phyloP scores from a whole-genome alignment of 2,113 vertebrate species.

The Rhynchomys soricoides region DNA sequence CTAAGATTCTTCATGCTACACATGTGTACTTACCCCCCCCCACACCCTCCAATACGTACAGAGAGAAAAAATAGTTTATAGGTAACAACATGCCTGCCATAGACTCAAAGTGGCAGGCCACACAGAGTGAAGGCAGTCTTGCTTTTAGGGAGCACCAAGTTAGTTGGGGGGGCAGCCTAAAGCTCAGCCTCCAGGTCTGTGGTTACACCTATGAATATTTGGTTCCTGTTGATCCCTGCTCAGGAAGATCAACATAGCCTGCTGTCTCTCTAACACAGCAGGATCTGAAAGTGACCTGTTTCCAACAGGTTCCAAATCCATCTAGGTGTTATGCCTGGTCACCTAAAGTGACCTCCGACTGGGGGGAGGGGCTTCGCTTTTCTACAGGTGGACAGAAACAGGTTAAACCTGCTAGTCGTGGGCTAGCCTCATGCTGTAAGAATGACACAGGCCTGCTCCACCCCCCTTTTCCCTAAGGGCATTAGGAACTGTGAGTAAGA shows the following conservation, averaged over 20 bases:
- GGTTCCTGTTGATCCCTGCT: background rate
- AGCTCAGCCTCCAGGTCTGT: background rate
- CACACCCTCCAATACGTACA: background rate
- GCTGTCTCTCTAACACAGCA: background rate
- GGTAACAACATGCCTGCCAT: background rate
- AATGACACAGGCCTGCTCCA: rapidly evolving
- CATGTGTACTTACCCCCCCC: background rate
- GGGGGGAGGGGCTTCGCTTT: background rate
- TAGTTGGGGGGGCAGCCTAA: background rate
- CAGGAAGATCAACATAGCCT: background rate
- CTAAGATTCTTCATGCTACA: background rate
- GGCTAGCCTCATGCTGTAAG: rapidly evolving
- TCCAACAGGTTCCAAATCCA: background rate
- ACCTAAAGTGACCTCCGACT: background rate
- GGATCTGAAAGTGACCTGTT: background rate
- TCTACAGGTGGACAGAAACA: rapidly evolving
- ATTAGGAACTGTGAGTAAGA: rapidly evolving
- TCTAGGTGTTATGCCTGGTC: no score
- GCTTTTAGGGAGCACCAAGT: background rate
- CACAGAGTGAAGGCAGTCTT: background rate
- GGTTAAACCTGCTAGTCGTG: background rate
- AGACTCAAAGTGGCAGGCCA: no score
- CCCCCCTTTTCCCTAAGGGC: background rate
- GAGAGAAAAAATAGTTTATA: background rate
- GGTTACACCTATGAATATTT: background rate